Conservation (phyloP, 2,113 vertebrate genomes). For the Lagenorhynchus albirostris region DNA sequence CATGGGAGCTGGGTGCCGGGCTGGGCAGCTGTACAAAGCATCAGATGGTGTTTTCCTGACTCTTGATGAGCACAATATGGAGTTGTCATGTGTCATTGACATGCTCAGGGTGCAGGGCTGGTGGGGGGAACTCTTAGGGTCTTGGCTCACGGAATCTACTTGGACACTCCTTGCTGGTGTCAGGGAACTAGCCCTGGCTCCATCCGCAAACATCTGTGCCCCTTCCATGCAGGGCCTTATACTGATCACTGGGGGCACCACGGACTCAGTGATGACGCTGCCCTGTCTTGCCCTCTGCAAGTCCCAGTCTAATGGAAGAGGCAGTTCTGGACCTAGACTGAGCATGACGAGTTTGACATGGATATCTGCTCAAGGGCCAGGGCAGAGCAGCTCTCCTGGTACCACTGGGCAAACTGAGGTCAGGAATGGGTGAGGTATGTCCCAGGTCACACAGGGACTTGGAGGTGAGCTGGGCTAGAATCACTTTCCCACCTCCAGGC, state of each 20-base stretch:
- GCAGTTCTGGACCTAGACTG: neutral
- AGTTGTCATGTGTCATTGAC: conserved; percentile 26
- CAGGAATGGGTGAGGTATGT: neutral
- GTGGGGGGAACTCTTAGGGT: neutral
- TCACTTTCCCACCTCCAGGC: neutral
- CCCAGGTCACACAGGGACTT: neutral
- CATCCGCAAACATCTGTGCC: neutral
- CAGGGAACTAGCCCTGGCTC: neutral
- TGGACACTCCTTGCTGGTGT: neutral
- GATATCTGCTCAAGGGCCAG: neutral
- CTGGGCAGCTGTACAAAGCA: conserved; percentile 55
- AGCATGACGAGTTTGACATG: fast-evolving
- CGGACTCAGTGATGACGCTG: neutral
- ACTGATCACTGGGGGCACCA: neutral
- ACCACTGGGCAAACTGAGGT: neutral
- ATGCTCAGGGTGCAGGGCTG: neutral
- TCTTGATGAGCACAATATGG: conserved; percentile 62
- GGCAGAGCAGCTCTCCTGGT: neutral
- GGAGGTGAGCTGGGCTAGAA: neutral
- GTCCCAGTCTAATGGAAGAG: neutral
- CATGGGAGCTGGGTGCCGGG: neutral
- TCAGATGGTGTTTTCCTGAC: conserved; percentile 74
- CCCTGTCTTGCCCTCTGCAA: neutral
- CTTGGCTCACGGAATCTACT: neutral
- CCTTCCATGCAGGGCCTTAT: neutral